A percentile compares a stretch with the other conserved stretches of the same genome.
Evolutionary conservation across 2,113 vertebrate genomes (phyloP).

Genomic region (Ochotona princeps): DNA sequence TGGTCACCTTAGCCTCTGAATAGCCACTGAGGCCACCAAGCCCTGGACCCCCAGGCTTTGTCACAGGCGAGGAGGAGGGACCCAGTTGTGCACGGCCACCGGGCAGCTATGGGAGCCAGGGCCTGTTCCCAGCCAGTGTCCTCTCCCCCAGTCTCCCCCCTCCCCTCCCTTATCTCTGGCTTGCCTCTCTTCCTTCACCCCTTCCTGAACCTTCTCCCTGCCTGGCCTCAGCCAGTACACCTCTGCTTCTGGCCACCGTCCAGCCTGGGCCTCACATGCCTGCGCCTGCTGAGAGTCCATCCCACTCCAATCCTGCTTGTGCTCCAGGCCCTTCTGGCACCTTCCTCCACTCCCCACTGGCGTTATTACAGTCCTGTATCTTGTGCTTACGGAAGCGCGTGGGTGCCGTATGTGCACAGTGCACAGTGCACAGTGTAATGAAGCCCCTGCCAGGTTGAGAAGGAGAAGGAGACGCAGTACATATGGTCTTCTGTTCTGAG

Average conservation of each 20-base stretch:
- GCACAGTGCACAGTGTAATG: no score
- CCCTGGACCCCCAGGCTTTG: background rate
- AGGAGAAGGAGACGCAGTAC: background rate
- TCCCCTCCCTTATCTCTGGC: background rate
- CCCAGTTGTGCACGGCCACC: background rate
- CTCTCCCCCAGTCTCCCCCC: background rate
- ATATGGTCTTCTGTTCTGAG: background rate
- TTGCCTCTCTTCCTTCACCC: background rate
- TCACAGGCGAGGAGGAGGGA: background rate
- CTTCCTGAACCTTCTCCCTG: no score
- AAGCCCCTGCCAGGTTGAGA: background rate
- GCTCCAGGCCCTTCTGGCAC: no score
- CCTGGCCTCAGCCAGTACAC: background rate
- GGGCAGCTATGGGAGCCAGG: background rate
- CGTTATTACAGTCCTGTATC: background rate
- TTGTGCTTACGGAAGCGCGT: accelerated
- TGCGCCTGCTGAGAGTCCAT: no score
- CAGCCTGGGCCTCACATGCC: background rate
- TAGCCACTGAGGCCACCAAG: background rate
- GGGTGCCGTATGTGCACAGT: no score
- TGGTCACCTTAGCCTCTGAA: background rate
- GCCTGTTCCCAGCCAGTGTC: no score
- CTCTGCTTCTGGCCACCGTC: accelerated
- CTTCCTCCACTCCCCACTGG: background rate
- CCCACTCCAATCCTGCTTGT: background rate